phyloP scores from a whole-genome alignment of 2,113 vertebrate species.

The Ceyx cyanopectus region DNA sequence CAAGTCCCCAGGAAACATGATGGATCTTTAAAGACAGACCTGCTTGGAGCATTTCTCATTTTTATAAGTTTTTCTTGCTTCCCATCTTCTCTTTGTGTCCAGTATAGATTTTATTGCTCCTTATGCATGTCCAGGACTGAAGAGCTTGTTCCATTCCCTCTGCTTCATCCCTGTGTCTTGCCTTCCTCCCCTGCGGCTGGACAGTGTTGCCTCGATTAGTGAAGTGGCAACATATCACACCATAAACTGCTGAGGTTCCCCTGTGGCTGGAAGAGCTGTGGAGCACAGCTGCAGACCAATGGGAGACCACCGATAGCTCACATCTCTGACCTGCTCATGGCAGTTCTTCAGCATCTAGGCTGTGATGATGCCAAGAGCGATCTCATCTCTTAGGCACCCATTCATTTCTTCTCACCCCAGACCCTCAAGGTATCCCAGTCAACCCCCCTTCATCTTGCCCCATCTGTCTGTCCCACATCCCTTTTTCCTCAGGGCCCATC shows the following conservation, averaged over 20 bases:
- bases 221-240: neutral
- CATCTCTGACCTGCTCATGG: neutral
- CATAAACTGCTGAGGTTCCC: neutral
- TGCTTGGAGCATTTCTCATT: neutral
- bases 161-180: neutral
- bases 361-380: conserved; percentile 49
- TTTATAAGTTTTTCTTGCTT: neutral
- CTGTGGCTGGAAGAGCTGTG: neutral
- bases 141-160: neutral
- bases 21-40: neutral
- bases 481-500: neutral
- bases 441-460: neutral
- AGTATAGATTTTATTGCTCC: neutral
- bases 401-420: neutral
- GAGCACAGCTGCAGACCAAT: conserved; percentile 31
- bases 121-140: neutral
- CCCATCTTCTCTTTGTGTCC: neutral
- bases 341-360: neutral
- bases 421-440: neutral
- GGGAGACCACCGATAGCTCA: neutral
- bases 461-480: conserved; percentile 44
- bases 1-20: rapidly evolving
- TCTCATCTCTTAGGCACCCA: conserved; percentile 26
- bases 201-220: neutral
- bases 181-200: neutral